Percentiles rank a stretch among this genome's conserved stretches.
Conservation (phyloP, 2,113 vertebrate genomes). For the Hippopotamus amphibius region DNA sequence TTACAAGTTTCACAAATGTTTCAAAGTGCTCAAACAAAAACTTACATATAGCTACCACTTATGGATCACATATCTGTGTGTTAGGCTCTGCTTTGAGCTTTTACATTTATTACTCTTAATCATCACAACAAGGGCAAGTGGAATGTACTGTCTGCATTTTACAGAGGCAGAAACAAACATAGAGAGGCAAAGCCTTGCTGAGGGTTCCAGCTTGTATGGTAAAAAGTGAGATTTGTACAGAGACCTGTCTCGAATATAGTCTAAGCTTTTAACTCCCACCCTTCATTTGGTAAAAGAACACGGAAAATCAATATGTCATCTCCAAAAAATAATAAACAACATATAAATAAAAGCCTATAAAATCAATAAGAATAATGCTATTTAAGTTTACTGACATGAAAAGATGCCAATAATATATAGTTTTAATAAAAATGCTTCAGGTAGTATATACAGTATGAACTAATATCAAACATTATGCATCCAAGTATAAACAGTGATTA, state of each 20-base stretch:
- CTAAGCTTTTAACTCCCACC: not conserved
- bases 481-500: not conserved
- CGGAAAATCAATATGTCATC: not conserved
- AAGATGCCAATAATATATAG: not conserved
- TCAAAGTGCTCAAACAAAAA: slow-evolving; percentile 20
- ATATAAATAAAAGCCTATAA: not conserved
- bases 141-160: not conserved
- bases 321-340: not conserved
- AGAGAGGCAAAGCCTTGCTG: not conserved
- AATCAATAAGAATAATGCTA: not conserved
- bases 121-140: not conserved
- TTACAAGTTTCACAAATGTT: not conserved
- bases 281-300: not conserved
- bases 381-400: not conserved
- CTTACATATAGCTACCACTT: not conserved
- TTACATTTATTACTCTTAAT: not conserved
- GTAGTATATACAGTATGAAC: not conserved
- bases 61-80: not conserved
- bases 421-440: not conserved
- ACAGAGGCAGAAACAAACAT: not conserved
- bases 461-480: not conserved
- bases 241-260: not conserved
- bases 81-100: not conserved
- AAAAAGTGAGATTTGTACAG: not conserved
- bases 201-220: not conserved